These are phyloP conservation scores for Papilio polytes DNA, from an alignment of 1,140 invertebrate genomes.

Conservation along the genomic window DNA sequence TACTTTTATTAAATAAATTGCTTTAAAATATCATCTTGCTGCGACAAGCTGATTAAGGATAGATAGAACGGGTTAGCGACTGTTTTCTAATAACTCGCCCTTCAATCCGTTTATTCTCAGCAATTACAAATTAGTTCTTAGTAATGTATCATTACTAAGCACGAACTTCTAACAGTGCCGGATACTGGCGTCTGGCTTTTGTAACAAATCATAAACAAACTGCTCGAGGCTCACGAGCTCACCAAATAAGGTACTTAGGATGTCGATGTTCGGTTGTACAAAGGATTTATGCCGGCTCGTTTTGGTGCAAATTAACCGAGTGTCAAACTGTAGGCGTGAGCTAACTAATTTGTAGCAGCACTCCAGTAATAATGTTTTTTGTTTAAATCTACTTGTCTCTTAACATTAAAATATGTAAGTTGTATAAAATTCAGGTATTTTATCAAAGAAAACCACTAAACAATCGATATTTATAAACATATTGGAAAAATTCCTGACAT, in stretches of 20 bases:
- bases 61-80: neutral
- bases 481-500: too few relatives aligned
- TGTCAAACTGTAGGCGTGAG: conserved; percentile 70
- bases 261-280: conserved; percentile 69
- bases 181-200: conserved; percentile 30
- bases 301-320: conserved; percentile 76
- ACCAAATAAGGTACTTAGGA: conserved; percentile 69
- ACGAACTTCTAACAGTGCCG: conserved; percentile 33
- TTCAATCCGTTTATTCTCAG: conserved; percentile 27
- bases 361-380: conserved; percentile 38
- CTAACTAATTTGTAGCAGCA: conserved; percentile 66
- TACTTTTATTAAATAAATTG: neutral
- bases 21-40: neutral
- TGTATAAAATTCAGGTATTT: neutral
- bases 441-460: too few relatives aligned
- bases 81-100: neutral
- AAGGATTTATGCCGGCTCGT: conserved; percentile 75
- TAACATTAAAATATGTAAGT: neutral
- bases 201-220: conserved; percentile 77
- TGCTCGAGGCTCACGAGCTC: conserved; percentile 66
- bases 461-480: too few relatives aligned
- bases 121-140: conserved; percentile 36
- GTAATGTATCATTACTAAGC: conserved; percentile 32
- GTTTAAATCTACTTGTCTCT: neutral
- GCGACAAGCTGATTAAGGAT: neutral